Evolutionary conservation across 2,888 invertebrate species (phyloP).

Genomic region (Andrena haemorrhoa): DNA sequence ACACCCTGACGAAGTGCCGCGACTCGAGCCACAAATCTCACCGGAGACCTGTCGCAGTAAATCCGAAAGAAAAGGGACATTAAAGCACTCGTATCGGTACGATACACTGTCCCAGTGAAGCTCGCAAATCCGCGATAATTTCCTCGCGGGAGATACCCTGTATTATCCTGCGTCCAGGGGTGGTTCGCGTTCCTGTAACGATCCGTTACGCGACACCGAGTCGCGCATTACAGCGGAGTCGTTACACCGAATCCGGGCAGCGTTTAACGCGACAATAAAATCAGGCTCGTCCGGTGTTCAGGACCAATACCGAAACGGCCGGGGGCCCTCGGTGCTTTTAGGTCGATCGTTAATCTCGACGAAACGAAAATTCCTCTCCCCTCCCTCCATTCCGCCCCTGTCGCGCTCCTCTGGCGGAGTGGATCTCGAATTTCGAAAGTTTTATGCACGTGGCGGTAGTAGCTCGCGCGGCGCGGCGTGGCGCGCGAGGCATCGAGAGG

Average conservation of each 20-base stretch:
- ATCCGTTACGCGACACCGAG: slow-evolving; percentile 32
- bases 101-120: not conserved
- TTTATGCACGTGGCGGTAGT: slow-evolving; percentile 39
- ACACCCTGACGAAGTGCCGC: no score
- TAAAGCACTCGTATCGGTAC: not conserved
- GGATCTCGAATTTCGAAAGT: slow-evolving; percentile 58
- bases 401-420: not conserved
- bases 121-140: slow-evolving; percentile 32
- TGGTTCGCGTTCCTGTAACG: slow-evolving; percentile 32
- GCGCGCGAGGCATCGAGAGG: slow-evolving; percentile 57
- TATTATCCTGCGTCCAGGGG: slow-evolving; percentile 8
- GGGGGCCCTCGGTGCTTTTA: not conserved
- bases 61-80: no score
- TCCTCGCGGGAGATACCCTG: slow-evolving; percentile 17
- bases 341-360: slow-evolving; percentile 46
- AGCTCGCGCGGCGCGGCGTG: slow-evolving; percentile 8
- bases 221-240: slow-evolving; percentile 18
- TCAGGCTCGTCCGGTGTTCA: slow-evolving; percentile 11
- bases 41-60: no score
- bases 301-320: slow-evolving; percentile 35
- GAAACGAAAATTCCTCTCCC: slow-evolving; percentile 44
- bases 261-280: slow-evolving; percentile 50
- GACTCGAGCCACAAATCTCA: no score
- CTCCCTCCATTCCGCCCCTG: not conserved
- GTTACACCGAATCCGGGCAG: slow-evolving; percentile 22